Evolutionary conservation across 2,797 vertebrate species (phyloP).

Genomic region (Danio tinwini): DNA sequence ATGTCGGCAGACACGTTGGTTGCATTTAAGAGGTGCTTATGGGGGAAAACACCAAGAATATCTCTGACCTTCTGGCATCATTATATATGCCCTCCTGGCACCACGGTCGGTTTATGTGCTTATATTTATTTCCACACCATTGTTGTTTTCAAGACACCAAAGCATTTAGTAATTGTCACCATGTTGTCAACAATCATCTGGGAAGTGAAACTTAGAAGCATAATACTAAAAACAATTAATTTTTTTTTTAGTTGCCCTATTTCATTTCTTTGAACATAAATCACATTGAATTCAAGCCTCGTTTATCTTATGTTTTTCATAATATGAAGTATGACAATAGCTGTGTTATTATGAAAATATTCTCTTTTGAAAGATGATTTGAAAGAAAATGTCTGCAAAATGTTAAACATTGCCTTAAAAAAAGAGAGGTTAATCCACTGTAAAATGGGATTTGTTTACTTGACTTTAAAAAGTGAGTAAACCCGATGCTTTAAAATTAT

Average conservation of each 20-base stretch:
- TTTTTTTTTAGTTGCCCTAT: background rate
- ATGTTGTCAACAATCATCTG: background rate
- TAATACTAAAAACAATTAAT: background rate
- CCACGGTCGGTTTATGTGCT: background rate
- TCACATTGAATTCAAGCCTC: background rate
- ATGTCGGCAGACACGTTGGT: conserved; percentile 25
- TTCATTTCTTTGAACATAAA: background rate
- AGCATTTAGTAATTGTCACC: background rate
- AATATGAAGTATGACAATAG: background rate
- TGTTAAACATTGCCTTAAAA: background rate
- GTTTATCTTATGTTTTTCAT: background rate
- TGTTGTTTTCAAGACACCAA: background rate
- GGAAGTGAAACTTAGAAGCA: background rate
- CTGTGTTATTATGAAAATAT: background rate
- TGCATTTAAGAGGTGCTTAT: conserved; percentile 42
- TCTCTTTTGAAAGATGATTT: background rate
- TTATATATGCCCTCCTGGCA: background rate
- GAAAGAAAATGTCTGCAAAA: background rate
- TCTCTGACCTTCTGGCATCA: conserved; percentile 10
- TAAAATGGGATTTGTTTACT: too few species aligned
- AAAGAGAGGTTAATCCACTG: background rate
- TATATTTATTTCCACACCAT: background rate
- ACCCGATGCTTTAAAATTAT: too few species aligned
- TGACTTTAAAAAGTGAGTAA: too few species aligned
- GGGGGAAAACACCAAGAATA: conserved; percentile 53